These are phyloP conservation scores for Chaetophractus vellerosus DNA, from an alignment of 2,797 vertebrate genomes.

Conservation along the genomic window DNA sequence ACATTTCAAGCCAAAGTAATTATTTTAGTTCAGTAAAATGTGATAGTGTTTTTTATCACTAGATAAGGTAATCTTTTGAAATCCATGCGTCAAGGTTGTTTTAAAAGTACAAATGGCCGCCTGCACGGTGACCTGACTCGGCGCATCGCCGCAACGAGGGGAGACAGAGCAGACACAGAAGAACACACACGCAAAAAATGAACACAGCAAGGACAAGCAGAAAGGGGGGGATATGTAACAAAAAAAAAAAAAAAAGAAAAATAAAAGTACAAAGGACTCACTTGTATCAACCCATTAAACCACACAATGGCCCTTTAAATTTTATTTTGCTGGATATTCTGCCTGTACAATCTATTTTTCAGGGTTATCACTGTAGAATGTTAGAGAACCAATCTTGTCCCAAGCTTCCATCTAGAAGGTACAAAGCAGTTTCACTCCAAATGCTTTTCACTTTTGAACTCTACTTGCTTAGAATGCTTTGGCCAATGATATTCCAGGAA, in stretches of 20 bases:
- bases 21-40: slow-evolving; percentile 24
- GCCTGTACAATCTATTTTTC: neutral
- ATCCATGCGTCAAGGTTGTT: neutral
- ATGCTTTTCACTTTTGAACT: slow-evolving; percentile 16
- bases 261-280: slow-evolving; percentile 16
- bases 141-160: no score
- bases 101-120: slow-evolving; percentile 52
- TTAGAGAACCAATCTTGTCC: neutral
- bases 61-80: slow-evolving; percentile 22
- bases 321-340: neutral
- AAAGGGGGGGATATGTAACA: no score
- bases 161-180: no score
- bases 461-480: neutral
- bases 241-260: no score
- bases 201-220: no score
- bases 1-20: neutral
- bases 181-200: no score
- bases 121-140: no score
- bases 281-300: neutral
- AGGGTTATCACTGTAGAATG: neutral
- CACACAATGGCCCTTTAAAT: neutral
- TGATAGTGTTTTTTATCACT: slow-evolving; percentile 7
- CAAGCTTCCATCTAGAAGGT: neutral
- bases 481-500: neutral
- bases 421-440: neutral